Evolutionary conservation across 1,140 invertebrate species (phyloP).

Genomic region (Bombus impatiens): DNA sequence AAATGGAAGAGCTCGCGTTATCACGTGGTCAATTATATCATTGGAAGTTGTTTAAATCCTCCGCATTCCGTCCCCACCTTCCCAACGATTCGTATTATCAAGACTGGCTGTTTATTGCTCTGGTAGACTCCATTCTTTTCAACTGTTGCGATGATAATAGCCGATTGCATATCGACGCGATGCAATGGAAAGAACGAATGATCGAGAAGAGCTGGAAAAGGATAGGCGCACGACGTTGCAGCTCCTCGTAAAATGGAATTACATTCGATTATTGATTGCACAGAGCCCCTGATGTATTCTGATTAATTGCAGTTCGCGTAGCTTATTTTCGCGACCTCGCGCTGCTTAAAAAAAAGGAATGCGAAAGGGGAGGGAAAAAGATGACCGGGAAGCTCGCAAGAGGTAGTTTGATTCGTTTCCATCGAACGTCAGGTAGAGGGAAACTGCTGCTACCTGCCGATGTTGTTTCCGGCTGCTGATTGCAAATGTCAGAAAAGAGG

Average conservation of each 20-base stretch:
- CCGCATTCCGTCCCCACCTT: neutral
- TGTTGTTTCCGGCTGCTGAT: constrained; percentile 75
- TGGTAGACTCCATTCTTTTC: neutral
- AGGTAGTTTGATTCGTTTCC: constrained; percentile 35
- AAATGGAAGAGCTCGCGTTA: neutral
- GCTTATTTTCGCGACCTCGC: constrained; percentile 34
- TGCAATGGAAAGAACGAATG: neutral
- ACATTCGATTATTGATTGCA: neutral
- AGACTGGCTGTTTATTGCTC: neutral
- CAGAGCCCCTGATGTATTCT: neutral
- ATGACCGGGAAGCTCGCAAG: no score
- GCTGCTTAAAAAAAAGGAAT: neutral
- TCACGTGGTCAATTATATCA: constrained; percentile 20
- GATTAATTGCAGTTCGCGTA: constrained; percentile 15
- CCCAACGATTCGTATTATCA: neutral
- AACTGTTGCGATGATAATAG: neutral
- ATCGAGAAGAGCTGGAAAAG: neutral
- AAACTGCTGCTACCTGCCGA: constrained; percentile 46
- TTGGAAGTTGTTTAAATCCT: neutral
- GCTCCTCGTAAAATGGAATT: neutral
- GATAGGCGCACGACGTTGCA: neutral
- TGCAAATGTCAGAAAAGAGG: constrained; percentile 59
- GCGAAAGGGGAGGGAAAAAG: neutral
- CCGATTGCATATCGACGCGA: neutral
- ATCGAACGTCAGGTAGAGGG: constrained; percentile 3